Conservation (phyloP, 1,140 invertebrate genomes). For the Venturia canescens region DNA sequence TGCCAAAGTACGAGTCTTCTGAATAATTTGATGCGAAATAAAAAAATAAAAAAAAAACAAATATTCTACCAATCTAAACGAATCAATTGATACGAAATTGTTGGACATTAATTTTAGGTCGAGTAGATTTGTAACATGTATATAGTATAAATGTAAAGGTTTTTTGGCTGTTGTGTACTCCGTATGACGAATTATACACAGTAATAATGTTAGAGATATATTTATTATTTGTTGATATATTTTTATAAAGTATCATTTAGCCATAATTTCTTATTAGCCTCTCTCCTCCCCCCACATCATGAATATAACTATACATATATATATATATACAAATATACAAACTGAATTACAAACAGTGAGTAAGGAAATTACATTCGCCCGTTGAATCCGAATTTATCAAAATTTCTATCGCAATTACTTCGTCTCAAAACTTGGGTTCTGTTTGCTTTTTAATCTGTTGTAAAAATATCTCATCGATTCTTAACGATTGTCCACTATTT, state of each 20-base stretch:
- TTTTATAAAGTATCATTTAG: constrained; percentile 76
- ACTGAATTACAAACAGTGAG: background rate
- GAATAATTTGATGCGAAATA: background rate
- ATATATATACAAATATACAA: background rate
- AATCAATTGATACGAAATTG: constrained; percentile 56
- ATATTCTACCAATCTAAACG: background rate
- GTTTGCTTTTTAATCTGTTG: background rate
- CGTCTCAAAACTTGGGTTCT: background rate
- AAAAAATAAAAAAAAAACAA: constrained; percentile 22
- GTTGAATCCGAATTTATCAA: background rate
- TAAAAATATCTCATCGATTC: too few species aligned
- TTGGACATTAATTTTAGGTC: constrained; percentile 66
- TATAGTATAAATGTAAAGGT: constrained; percentile 69
- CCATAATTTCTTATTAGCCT: constrained; percentile 67
- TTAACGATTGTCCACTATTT: background rate
- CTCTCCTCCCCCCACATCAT: constrained; percentile 40
- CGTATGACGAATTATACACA: constrained; percentile 67
- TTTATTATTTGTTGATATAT: constrained; percentile 68
- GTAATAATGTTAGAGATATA: constrained; percentile 71
- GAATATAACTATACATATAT: too few species aligned
- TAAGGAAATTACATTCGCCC: constrained; percentile 5
- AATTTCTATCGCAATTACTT: background rate
- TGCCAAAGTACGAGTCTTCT: constrained; percentile 6
- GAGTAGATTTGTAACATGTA: constrained; percentile 70
- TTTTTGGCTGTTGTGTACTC: constrained; percentile 59